A percentile compares a stretch with the other conserved stretches of the same genome.
Evolutionary conservation across 2,888 invertebrate species (phyloP).

Genomic region (Leptopilina myrica): DNA sequence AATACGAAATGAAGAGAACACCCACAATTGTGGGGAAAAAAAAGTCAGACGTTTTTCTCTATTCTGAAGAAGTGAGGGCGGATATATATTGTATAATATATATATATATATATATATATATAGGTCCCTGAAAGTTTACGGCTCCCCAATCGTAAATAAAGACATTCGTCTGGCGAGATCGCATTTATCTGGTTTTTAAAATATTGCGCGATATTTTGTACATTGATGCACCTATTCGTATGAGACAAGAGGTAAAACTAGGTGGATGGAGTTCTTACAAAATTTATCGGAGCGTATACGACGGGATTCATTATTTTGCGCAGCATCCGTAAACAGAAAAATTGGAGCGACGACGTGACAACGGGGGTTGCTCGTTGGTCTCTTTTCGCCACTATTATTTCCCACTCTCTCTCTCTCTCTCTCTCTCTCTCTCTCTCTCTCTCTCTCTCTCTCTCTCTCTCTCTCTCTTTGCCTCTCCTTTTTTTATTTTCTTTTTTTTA

Average conservation of each 20-base stretch:
- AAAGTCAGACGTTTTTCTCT: slow-evolving; percentile 11
- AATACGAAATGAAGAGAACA: slow-evolving; percentile 27
- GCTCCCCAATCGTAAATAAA: slow-evolving; percentile 29
- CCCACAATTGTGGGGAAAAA: background rate
- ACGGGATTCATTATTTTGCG: slow-evolving; percentile 34
- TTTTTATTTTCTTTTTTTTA: too few species aligned
- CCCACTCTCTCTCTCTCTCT: slow-evolving; percentile 23
- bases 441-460: slow-evolving; percentile 17
- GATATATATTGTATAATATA: background rate
- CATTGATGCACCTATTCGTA: slow-evolving; percentile 24
- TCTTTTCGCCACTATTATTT: slow-evolving; percentile 38
- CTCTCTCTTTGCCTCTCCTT: slow-evolving; percentile 25
- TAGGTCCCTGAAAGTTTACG: slow-evolving; percentile 18
- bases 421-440: slow-evolving; percentile 35
- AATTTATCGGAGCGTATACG: slow-evolving; percentile 26
- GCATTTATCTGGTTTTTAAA: slow-evolving; percentile 16
- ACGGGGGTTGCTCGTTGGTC: slow-evolving; percentile 32
- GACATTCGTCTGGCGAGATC: slow-evolving; percentile 34
- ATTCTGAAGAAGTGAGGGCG: background rate
- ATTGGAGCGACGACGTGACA: slow-evolving; percentile 35
- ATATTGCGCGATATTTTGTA: slow-evolving; percentile 23
- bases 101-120: too few species aligned
- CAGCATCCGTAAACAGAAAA: slow-evolving; percentile 35
- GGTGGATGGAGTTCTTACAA: slow-evolving; percentile 25
- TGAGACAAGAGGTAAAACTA: background rate